These are phyloP conservation scores for Monopis laevigella DNA, from an alignment of 2,888 invertebrate genomes.

Conservation along the genomic window DNA sequence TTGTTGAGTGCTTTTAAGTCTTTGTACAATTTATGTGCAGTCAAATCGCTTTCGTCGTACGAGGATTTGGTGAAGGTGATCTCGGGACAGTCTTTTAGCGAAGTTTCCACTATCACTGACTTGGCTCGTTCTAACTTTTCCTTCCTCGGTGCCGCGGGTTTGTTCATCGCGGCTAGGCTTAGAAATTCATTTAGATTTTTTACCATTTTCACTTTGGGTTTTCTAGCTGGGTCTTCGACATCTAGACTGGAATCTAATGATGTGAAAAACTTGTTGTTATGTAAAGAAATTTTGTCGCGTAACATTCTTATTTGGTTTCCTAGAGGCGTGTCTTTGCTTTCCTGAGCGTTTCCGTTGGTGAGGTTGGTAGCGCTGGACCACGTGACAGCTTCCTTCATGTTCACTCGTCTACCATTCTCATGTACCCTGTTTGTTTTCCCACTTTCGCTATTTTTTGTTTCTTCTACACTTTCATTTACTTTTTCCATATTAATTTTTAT, in stretches of 20 bases:
- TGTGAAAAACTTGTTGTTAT: constrained; percentile 62
- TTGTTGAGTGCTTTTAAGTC: constrained; percentile 31
- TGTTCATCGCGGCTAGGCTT: constrained; percentile 76
- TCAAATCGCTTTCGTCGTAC: constrained; percentile 36
- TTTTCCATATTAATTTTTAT: constrained; percentile 48
- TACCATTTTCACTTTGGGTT: constrained; percentile 64
- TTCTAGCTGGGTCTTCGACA: constrained; percentile 38
- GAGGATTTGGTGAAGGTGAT: constrained; percentile 47
- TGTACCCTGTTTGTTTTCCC: constrained; percentile 28
- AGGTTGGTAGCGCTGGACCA: constrained; percentile 47
- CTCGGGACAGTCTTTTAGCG: constrained; percentile 39
- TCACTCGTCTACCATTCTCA: constrained; percentile 9
- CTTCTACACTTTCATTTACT: constrained; percentile 32
- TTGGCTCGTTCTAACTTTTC: constrained; percentile 44
- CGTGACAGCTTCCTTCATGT: constrained; percentile 21
- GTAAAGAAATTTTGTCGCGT: constrained; percentile 50
- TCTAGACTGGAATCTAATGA: constrained; percentile 70
- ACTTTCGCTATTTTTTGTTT: constrained; percentile 4
- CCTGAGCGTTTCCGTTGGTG: constrained; percentile 41
- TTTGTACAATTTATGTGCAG: constrained; percentile 25
- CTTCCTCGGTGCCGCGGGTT: constrained; percentile 33
- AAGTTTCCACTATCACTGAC: constrained; percentile 40
- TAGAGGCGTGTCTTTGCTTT: constrained; percentile 40
- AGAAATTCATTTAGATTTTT: constrained; percentile 88
- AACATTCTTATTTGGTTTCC: constrained; percentile 52